A percentile compares a stretch with the other conserved stretches of the same genome.
Conservation (phyloP, 2,888 invertebrate genomes). For the Iselma pallidipennis region DNA sequence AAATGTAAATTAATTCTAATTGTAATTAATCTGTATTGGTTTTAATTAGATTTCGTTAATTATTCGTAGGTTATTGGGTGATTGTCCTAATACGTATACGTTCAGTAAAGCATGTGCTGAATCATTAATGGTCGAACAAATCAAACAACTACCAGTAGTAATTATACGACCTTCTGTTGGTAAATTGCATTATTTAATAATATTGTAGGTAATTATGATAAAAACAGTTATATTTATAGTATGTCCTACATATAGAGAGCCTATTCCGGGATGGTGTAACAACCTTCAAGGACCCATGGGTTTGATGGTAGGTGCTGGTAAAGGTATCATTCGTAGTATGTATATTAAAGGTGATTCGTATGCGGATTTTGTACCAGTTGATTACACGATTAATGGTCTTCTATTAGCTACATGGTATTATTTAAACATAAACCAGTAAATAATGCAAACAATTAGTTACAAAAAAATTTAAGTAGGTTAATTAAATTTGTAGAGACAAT, state of each 20-base stretch:
- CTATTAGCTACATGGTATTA: slow-evolving; percentile 22
- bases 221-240: slow-evolving; percentile 57
- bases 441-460: background rate
- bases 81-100: slow-evolving; percentile 89
- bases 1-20: slow-evolving; percentile 46
- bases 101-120: slow-evolving; percentile 93
- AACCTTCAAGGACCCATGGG: slow-evolving; percentile 90
- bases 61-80: slow-evolving; percentile 65
- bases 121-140: slow-evolving; percentile 76
- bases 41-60: background rate
- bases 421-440: slow-evolving; percentile 9
- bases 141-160: slow-evolving; percentile 74
- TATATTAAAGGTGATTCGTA: slow-evolving; percentile 76
- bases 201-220: background rate
- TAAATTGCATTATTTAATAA: background rate
- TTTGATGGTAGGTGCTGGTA: slow-evolving; percentile 77
- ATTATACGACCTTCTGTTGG: slow-evolving; percentile 84
- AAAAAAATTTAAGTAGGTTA: background rate
- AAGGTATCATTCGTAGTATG: slow-evolving; percentile 85
- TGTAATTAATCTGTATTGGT: too few relatives aligned
- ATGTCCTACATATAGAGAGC: slow-evolving; percentile 82
- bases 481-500: background rate
- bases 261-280: slow-evolving; percentile 86
- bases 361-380: slow-evolving; percentile 81
- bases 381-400: slow-evolving; percentile 77